These are phyloP conservation scores for Chlorodrepanis virens DNA, from an alignment of 2,113 vertebrate genomes.

Conservation along the genomic window DNA sequence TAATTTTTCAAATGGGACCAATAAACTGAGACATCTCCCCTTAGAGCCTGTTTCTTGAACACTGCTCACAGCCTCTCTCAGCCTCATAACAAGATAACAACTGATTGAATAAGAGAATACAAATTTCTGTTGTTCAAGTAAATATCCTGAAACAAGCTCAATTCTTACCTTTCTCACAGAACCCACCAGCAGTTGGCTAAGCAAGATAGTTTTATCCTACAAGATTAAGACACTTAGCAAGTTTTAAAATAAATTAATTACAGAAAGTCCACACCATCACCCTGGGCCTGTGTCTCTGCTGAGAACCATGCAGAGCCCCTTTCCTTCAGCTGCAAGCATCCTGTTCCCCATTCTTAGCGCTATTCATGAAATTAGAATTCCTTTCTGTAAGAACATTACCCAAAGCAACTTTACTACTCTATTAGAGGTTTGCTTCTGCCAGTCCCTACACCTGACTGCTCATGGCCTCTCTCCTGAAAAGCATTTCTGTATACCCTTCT, in stretches of 20 bases:
- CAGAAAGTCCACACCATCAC: background rate
- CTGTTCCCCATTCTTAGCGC: background rate
- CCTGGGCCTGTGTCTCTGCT: background rate
- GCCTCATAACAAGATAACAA: background rate
- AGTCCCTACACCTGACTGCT: background rate
- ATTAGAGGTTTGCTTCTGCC: background rate
- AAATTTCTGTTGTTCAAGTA: background rate
- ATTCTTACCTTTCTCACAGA: background rate
- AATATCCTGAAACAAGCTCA: background rate
- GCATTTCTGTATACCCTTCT: background rate
- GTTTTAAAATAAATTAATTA: background rate
- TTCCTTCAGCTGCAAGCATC: background rate
- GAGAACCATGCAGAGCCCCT: background rate
- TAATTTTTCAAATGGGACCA: constrained; percentile 50
- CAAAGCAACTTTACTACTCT: background rate
- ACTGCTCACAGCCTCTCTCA: background rate
- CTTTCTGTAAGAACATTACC: background rate
- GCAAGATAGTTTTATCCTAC: background rate
- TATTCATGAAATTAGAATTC: background rate
- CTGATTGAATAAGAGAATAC: background rate
- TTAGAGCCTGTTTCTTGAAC: background rate
- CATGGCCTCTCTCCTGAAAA: background rate
- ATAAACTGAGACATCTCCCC: constrained; percentile 23
- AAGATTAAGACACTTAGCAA: background rate
- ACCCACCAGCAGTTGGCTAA: rapidly evolving